These are phyloP conservation scores for Urosaurus nigricauda DNA, from an alignment of 2,797 vertebrate species.

Conservation along the genomic window DNA sequence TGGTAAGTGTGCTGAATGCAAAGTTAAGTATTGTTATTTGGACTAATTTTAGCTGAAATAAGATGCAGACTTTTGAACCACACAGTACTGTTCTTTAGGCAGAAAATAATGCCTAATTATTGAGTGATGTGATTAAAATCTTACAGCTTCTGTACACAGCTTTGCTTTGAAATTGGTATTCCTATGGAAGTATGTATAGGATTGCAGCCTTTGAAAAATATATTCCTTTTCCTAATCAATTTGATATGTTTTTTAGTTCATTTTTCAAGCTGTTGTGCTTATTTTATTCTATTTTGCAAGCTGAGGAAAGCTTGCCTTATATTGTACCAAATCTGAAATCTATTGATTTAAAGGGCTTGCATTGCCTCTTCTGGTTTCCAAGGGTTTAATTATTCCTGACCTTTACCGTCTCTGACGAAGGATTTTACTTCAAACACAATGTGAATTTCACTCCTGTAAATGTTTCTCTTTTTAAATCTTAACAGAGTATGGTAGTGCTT, in stretches of 20 bases:
- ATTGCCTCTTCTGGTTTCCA: neutral
- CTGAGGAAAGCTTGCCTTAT: neutral
- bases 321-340: neutral
- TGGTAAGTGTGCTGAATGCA: neutral
- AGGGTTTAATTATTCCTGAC: no score
- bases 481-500: neutral
- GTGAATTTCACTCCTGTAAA: neutral
- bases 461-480: neutral
- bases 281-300: slow-evolving; percentile 1
- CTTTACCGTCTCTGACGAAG: accelerated
- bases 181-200: neutral
- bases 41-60: neutral
- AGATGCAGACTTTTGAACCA: neutral
- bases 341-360: neutral
- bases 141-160: neutral
- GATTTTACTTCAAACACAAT: neutral
- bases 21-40: neutral
- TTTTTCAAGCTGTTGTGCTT: neutral
- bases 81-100: neutral
- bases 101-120: neutral
- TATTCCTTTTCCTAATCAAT: neutral
- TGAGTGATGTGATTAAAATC: neutral
- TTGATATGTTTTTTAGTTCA: neutral
- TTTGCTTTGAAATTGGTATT: neutral
- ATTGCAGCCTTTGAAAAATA: neutral